Conservation (phyloP, 2,797 vertebrate species). For the Fistularia tabacaria region DNA sequence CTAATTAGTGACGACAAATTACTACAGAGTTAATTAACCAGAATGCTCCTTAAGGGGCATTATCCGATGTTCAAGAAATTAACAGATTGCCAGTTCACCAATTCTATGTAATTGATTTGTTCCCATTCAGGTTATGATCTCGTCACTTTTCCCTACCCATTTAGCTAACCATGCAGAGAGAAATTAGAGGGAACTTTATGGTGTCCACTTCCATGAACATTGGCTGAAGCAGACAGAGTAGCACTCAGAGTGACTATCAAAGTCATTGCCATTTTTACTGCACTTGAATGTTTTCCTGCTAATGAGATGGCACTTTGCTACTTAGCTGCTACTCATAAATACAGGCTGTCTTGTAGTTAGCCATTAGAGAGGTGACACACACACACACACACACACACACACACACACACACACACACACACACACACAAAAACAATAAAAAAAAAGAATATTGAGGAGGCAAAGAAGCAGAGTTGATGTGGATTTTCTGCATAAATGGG, state of each 20-base stretch:
- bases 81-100: constrained; percentile 70
- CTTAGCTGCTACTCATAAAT: constrained; percentile 55
- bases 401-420: constrained; percentile 25
- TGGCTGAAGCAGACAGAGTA: constrained; percentile 13
- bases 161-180: constrained; percentile 52
- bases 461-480: constrained; percentile 49
- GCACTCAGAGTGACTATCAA: constrained; percentile 33
- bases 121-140: constrained; percentile 67
- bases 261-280: constrained; percentile 50
- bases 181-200: constrained; percentile 46
- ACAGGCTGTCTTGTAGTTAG: constrained; percentile 36
- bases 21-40: constrained; percentile 73
- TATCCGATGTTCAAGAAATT: constrained; percentile 76
- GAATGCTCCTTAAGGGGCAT: constrained; percentile 68
- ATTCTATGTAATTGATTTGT: constrained; percentile 76
- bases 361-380: constrained; percentile 43
- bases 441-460: constrained; percentile 42
- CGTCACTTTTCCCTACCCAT: constrained; percentile 42
- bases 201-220: constrained; percentile 41
- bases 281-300: constrained; percentile 47
- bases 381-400: neutral
- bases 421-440: neutral
- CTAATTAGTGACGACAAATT: constrained; percentile 75
- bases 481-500: constrained; percentile 57
- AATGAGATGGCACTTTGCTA: constrained; percentile 60